Conservation (phyloP, 1,140 invertebrate genomes). For the Cylas formicarius region DNA sequence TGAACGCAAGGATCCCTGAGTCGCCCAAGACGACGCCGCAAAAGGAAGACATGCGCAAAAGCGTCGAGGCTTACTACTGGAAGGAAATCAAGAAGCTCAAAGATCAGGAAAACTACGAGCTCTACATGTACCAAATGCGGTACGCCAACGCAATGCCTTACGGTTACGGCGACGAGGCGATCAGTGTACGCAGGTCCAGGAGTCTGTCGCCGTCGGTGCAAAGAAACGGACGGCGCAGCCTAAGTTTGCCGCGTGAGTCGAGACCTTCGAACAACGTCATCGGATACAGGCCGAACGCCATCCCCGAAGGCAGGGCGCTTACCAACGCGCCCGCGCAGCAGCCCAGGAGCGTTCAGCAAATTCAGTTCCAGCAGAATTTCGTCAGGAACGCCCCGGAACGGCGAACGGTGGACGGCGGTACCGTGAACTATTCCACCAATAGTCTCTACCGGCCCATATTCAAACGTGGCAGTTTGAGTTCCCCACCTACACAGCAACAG, state of each 20-base stretch:
- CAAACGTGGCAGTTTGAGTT: constrained; percentile 46
- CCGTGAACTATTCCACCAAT: constrained; percentile 12
- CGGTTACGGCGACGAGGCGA: constrained; percentile 33
- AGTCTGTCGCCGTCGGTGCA: constrained; percentile 28
- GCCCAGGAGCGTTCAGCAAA: constrained; percentile 19
- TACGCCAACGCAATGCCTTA: constrained; percentile 20
- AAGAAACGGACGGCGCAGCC: constrained; percentile 30
- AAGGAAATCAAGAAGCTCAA: constrained; percentile 52
- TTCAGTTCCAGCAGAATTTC: constrained; percentile 27
- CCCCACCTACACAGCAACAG: constrained; percentile 30
- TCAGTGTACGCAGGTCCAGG: constrained; percentile 26
- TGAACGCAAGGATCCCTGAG: constrained; percentile 12
- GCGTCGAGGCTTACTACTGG: constrained; percentile 54
- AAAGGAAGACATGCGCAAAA: constrained; percentile 44
- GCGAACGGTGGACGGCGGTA: constrained; percentile 22
- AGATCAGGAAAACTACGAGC: constrained; percentile 47
- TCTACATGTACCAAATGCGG: constrained; percentile 35
- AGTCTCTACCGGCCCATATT: constrained; percentile 44
- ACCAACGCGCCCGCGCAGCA: constrained; percentile 6
- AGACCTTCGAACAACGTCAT: constrained; percentile 1
- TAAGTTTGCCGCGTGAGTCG: constrained; percentile 36
- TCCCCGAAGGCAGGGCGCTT: constrained; percentile 30
- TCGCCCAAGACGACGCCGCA: constrained; percentile 31
- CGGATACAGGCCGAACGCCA: constrained; percentile 18
- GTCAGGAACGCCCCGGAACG: constrained; percentile 26